phyloP scores from a whole-genome alignment of 2,113 vertebrate genomes.

The Epinephelus cyanopodus region DNA sequence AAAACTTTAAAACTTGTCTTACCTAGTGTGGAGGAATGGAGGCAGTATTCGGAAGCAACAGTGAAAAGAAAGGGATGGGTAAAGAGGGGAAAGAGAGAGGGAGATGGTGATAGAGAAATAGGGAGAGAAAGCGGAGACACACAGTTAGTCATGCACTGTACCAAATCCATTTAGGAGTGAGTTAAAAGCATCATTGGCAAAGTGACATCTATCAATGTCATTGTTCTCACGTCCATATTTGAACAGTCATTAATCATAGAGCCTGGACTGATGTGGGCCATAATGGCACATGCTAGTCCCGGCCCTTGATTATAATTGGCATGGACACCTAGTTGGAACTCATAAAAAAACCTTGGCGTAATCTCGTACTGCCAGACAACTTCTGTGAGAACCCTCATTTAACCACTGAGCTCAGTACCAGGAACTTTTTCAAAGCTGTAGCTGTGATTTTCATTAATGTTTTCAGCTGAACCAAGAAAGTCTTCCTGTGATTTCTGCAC shows the following conservation, averaged over 20 bases:
- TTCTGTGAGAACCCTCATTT: slow-evolving; percentile 32
- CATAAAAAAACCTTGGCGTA: neutral
- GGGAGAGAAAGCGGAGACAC: slow-evolving; percentile 42
- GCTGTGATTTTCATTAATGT: slow-evolving; percentile 12
- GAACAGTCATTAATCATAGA: slow-evolving; percentile 76
- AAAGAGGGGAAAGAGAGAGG: slow-evolving; percentile 12
- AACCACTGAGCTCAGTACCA: slow-evolving; percentile 25
- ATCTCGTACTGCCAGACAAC: slow-evolving; percentile 39
- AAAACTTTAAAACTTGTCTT: slow-evolving; percentile 53
- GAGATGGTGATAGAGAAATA: slow-evolving; percentile 22
- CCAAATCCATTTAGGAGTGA: slow-evolving; percentile 59
- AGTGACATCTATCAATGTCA: slow-evolving; percentile 79
- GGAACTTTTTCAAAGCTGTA: neutral
- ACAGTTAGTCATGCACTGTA: slow-evolving; percentile 66
- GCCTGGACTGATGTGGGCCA: slow-evolving; percentile 64
- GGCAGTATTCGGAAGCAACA: slow-evolving; percentile 21
- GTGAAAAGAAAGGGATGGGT: slow-evolving; percentile 20
- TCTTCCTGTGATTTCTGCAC: neutral
- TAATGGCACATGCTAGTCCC: slow-evolving; percentile 54
- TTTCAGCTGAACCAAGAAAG: neutral
- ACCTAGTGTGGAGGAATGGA: slow-evolving; percentile 60
- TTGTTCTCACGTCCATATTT: slow-evolving; percentile 63
- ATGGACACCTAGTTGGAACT: slow-evolving; percentile 47
- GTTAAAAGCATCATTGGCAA: slow-evolving; percentile 68
- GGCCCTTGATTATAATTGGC: slow-evolving; percentile 69